Conservation (phyloP, 1,140 invertebrate species). For the Nixonia krombeini region DNA sequence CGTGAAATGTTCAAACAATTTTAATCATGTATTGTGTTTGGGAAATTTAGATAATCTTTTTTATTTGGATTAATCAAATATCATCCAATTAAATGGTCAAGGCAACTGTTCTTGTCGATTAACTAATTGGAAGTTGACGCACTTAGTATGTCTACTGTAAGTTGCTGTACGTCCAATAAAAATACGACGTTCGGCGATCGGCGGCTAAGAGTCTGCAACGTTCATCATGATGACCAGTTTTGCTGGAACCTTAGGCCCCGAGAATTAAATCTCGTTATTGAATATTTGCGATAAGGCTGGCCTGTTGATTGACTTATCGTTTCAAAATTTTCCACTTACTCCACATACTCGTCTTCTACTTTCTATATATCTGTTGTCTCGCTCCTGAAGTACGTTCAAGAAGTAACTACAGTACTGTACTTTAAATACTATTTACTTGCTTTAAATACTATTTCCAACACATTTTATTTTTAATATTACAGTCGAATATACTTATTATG, state of each 20-base stretch:
- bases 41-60: no score
- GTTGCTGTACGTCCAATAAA: constrained; percentile 2
- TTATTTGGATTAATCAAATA: no score
- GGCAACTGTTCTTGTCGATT: no score
- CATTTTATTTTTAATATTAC: no score
- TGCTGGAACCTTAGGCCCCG: constrained; percentile 12
- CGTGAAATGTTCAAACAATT: no score
- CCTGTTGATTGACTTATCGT: constrained; percentile 9
- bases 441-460: no score
- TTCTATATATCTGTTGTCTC: not conserved
- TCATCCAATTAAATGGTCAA: no score
- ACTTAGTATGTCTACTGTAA: no score
- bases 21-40: no score
- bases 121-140: no score
- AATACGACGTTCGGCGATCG: constrained; percentile 22
- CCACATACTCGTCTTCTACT: constrained; percentile 15
- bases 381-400: not conserved
- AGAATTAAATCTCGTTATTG: constrained; percentile 13
- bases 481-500: no score
- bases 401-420: not conserved
- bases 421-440: no score
- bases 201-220: constrained; percentile 38
- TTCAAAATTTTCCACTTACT: constrained; percentile 53
- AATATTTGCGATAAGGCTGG: constrained; percentile 25
- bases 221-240: constrained; percentile 24